Percentiles rank a stretch among this genome's conserved stretches.
These are phyloP conservation scores for Lordiphosa mommai DNA, from an alignment of 1,140 invertebrate genomes.

Conservation along the genomic window DNA sequence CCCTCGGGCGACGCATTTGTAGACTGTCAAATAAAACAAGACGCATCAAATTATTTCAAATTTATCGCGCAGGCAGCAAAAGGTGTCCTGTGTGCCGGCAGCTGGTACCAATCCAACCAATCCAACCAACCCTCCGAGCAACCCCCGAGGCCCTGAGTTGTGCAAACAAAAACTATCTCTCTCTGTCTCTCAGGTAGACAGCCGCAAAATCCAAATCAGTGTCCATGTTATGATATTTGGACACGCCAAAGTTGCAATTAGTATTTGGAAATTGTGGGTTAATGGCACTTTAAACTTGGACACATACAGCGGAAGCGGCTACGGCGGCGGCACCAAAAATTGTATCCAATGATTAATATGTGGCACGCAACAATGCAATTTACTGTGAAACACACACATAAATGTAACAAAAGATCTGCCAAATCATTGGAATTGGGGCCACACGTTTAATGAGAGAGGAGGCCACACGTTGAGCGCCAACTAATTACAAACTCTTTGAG, in stretches of 20 bases:
- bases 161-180: slow-evolving; percentile 5
- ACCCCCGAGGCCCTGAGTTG: background rate
- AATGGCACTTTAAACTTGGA: slow-evolving; percentile 68
- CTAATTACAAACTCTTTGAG: no score
- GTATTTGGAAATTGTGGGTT: slow-evolving; percentile 54
- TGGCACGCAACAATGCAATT: slow-evolving; percentile 74
- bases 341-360: slow-evolving; percentile 57
- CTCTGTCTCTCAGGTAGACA: slow-evolving; percentile 1
- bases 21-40: slow-evolving; percentile 75
- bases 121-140: background rate
- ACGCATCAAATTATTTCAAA: slow-evolving; percentile 76
- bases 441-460: background rate
- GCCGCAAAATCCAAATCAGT: background rate
- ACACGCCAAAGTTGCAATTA: slow-evolving; percentile 73
- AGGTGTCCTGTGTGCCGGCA: slow-evolving; percentile 29
- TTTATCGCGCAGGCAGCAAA: slow-evolving; percentile 57
- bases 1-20: slow-evolving; percentile 65
- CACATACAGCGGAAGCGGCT: slow-evolving; percentile 46
- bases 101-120: slow-evolving; percentile 27
- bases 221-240: slow-evolving; percentile 57
- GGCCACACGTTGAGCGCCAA: no score
- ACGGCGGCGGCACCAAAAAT: background rate
- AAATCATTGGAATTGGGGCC: background rate
- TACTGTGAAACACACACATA: background rate
- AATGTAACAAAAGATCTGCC: no score